Evolutionary conservation across 2,113 vertebrate genomes (phyloP), one percentile per base, ranked within the genome.

Genomic region (Typhlomys cinereus): DNA sequence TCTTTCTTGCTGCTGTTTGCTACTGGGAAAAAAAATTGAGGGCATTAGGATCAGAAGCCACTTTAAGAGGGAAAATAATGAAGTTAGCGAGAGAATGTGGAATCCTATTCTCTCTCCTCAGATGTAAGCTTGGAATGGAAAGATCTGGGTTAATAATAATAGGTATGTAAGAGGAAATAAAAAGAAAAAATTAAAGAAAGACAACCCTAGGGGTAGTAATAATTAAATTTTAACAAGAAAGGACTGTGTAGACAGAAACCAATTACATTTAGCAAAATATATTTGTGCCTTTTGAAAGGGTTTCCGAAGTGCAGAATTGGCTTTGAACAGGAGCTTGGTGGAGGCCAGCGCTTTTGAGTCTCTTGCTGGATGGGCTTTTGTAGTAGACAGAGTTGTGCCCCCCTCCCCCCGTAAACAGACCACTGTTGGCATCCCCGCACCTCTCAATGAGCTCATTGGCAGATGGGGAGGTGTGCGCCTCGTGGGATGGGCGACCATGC

Each of bases 171-270:
- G 81, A 96, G 59, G 83, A 94, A 94, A 94, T 89, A 93, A 88
- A 95, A 92, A 82, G 83, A 69, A 97, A 95, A 94, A 97, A 89
- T 85, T 94, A 91, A 91, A 79, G 91, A 91, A 93, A 92, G 89
- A 89, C 80, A 95, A 78, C 94, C 95, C 87, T 94, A 78, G 89
- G 80, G 87, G 54, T 87, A 92, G n/a, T 57, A 95, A 94, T 96
- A 96, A 96, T 95, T 96, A 96, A 89, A 96, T 96, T 93, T 95
- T 94, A 96, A 96, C 62, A 89, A 81, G 74, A 96, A 94, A 94
- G 80, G 31, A 64, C 84, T 91, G 14, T 84, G 71, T 96, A 89
- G 91, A 91, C 70, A 91, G 91, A 95, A 96, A 89, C 67, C 95
- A 94, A 94, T 96, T 94, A 96, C 91, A 89, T 79, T 92, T 89